Evolutionary conservation across 2,888 invertebrate species (phyloP), one percentile per base, ranked within the genome.

Genomic region (Taphrorychus bicolor): DNA sequence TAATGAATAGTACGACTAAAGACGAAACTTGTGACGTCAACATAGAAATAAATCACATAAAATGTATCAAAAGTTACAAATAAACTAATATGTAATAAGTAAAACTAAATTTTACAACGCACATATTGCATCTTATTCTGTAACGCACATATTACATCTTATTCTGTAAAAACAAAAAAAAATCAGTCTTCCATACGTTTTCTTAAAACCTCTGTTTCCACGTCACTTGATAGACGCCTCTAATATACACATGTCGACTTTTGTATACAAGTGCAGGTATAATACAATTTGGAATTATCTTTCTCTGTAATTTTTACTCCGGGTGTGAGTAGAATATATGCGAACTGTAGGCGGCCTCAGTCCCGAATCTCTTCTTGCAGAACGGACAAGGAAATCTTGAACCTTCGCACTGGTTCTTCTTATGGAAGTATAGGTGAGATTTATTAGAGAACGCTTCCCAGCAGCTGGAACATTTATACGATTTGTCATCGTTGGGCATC

Each of bases 291-390:
- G 9, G 32, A 32, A 32, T 7, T 11, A 7, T 32, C 32, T 9
- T 32, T 9, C 32, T 11, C 32, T 9, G 11, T 32, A 9, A 32
- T 32, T 45, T 45, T 76, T 79, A 83, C 73, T 82, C 83, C 3
- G 83, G 83, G 75, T 83, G 83, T 70, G 82, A 82, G 70, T 83
- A 83, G 68, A 81, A 82, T 66, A 83, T 83, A 71, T 83, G 83
- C 18, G 82, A 81, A 73, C 82, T 83, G 69, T 83, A 83, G n/a
- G 82, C 82, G 3, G 81, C 80, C 66, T 82, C 82, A 2, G 82
- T 82, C 1, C 82, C 82, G 66, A 83, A 83, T 2, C 83, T 77
- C 69, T 82, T 82, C 70, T 82, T 82, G 69, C 83, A 83, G 72
- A 83, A 83, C 21, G 83, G 83, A 73, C 83, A 83, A 21, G 83